Percentiles rank a stretch among this genome's conserved stretches.
These are phyloP conservation scores for Pipistrellus pygmaeus DNA, from an alignment of 2,797 vertebrate species.

Conservation along the genomic window DNA sequence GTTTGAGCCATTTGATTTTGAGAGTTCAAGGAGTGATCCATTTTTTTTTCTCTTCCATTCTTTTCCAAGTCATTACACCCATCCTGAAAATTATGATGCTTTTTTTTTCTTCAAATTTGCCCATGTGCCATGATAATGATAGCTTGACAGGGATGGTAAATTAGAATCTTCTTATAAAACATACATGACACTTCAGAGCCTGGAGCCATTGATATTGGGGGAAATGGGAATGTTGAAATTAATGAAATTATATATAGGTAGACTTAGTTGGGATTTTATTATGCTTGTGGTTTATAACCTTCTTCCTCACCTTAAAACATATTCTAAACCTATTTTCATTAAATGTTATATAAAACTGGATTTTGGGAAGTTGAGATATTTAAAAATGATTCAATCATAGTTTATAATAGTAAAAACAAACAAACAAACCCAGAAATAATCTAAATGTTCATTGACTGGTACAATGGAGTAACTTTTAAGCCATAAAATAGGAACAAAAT, in stretches of 20 bases:
- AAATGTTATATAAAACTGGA: neutral
- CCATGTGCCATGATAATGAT: neutral
- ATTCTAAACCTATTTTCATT: conserved; percentile 28
- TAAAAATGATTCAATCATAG: neutral
- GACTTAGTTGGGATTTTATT: neutral
- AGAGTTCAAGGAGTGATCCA: neutral
- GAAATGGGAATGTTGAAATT: neutral
- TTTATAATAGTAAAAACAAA: neutral
- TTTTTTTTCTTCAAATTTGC: neutral
- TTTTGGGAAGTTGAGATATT: neutral
- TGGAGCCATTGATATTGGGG: neutral
- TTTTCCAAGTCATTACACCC: neutral
- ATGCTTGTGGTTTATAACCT: neutral
- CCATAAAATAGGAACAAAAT: neutral
- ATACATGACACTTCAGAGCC: neutral
- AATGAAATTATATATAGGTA: neutral
- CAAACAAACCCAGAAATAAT: neutral
- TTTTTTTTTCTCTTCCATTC: neutral
- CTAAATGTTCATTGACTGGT: neutral
- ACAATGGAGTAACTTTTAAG: neutral
- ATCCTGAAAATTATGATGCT: conserved; percentile 2
- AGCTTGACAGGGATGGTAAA: neutral
- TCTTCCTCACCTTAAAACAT: conserved; percentile 26
- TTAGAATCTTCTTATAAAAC: neutral
- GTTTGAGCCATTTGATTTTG: neutral